phyloP scores from a whole-genome alignment of 2,113 vertebrate species.

The Cyrtonyx montezumae region DNA sequence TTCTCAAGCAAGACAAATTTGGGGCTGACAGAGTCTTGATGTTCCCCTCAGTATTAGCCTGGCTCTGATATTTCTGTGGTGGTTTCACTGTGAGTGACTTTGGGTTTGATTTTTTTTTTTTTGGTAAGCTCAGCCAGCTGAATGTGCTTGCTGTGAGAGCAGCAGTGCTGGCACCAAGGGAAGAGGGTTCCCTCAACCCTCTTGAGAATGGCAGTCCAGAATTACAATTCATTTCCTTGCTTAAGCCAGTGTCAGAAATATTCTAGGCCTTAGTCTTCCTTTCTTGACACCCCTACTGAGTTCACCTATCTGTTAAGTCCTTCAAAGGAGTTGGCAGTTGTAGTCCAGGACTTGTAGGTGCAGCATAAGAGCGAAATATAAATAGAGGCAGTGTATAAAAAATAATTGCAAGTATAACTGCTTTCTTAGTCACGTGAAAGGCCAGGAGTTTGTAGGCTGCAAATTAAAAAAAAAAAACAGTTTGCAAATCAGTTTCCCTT shows the following conservation, averaged over 20 bases:
- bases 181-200: background rate
- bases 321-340: background rate
- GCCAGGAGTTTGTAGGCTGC: background rate
- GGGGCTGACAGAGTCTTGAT: background rate
- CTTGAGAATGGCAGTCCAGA: background rate
- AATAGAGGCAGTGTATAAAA: background rate
- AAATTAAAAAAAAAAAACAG: background rate
- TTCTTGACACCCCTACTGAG: background rate
- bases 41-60: background rate
- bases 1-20: background rate
- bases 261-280: background rate
- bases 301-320: background rate
- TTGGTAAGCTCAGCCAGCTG: background rate
- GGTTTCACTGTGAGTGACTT: slow-evolving; percentile 13
- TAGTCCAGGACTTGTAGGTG: background rate
- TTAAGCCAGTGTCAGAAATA: background rate
- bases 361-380: background rate
- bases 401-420: background rate
- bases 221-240: background rate
- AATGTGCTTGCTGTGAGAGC: background rate
- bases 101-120: background rate
- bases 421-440: background rate
- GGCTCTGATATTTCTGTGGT: background rate
- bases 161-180: background rate
- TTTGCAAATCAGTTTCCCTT: background rate